Percentiles rank a stretch among this genome's conserved stretches.
phyloP scores from a whole-genome alignment of 2,888 invertebrate species.

The Drosophila mimetica region DNA sequence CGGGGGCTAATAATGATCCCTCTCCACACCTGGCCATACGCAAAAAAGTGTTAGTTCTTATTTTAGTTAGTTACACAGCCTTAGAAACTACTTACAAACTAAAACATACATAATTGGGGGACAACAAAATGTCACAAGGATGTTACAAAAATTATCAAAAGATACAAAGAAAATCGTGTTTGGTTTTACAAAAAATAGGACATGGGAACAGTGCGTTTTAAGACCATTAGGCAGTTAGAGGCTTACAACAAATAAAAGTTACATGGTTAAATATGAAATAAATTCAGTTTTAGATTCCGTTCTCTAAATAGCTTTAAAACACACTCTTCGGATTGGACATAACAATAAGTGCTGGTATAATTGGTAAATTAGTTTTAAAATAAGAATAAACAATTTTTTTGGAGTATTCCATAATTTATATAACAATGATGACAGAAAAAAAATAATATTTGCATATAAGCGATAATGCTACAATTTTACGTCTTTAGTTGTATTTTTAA shows the following conservation, averaged over 20 bases:
- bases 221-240: conserved; percentile 16
- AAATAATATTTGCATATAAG: conserved; percentile 4
- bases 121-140: conserved; percentile 34
- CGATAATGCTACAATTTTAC: conserved; percentile 38
- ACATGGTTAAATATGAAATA: conserved; percentile 14
- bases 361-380: conserved; percentile 34
- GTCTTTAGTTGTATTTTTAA: conserved; percentile 62
- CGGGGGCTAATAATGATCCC: conserved; percentile 1
- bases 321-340: conserved; percentile 17
- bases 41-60: conserved; percentile 31
- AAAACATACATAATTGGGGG: conserved; percentile 53
- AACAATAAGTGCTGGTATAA: conserved; percentile 13
- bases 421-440: conserved; percentile 21
- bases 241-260: conserved; percentile 16
- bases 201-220: conserved; percentile 26
- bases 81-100: conserved; percentile 74
- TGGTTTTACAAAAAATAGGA: conserved; percentile 15
- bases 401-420: conserved; percentile 39
- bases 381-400: conserved; percentile 12
- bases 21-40: conserved; percentile 15
- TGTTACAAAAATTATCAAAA: conserved; percentile 36
- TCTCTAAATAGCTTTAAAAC: conserved; percentile 24
- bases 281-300: conserved; percentile 28
- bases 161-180: conserved; percentile 35
- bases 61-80: conserved; percentile 75